Evolutionary conservation across 2,797 vertebrate genomes (phyloP).

Genomic region (Melanotaenia nigrans): DNA sequence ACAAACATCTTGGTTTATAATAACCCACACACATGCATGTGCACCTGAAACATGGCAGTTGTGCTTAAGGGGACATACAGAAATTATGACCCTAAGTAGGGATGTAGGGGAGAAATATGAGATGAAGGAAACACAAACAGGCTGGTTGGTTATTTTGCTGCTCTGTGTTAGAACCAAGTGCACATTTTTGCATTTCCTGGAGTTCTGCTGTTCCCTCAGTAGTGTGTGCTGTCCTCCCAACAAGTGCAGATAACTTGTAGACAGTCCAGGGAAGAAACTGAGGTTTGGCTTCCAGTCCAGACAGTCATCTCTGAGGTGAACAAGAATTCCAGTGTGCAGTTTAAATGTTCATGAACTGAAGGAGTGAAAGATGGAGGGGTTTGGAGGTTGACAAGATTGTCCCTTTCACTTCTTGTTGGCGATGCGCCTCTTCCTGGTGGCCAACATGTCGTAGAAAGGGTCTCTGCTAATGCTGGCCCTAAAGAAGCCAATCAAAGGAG

Average conservation of each 20-base stretch:
- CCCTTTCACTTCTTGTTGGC: conserved; percentile 92
- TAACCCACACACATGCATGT: conserved; percentile 68
- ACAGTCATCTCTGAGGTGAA: conserved; percentile 24
- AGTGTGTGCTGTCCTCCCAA: conserved; percentile 24
- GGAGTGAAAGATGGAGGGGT: conserved; percentile 28
- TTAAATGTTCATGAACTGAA: conserved; percentile 33
- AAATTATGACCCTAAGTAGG: conserved; percentile 49
- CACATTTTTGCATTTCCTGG: conserved; percentile 22
- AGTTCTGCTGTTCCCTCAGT: conserved; percentile 28
- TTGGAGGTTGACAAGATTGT: conserved; percentile 40
- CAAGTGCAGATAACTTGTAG: conserved; percentile 22
- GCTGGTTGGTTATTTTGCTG: conserved; percentile 26
- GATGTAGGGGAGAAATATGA: conserved; percentile 34
- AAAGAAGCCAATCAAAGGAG: conserved; percentile 75
- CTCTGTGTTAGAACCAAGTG: conserved; percentile 27
- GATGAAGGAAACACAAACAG: conserved; percentile 32
- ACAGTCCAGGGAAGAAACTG: conserved; percentile 24
- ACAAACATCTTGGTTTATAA: conserved; percentile 52
- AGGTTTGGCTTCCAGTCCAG: conserved; percentile 21
- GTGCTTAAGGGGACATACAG: conserved; percentile 53
- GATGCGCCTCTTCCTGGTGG: conserved; percentile 92
- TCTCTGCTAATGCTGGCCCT: conserved; percentile 94
- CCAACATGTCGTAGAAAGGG: conserved; percentile 97
- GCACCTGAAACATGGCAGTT: conserved; percentile 73
- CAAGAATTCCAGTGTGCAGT: conserved; percentile 21